Evolutionary conservation across 2,797 vertebrate genomes (phyloP).

Genomic region (Pangasius mekongensis): DNA sequence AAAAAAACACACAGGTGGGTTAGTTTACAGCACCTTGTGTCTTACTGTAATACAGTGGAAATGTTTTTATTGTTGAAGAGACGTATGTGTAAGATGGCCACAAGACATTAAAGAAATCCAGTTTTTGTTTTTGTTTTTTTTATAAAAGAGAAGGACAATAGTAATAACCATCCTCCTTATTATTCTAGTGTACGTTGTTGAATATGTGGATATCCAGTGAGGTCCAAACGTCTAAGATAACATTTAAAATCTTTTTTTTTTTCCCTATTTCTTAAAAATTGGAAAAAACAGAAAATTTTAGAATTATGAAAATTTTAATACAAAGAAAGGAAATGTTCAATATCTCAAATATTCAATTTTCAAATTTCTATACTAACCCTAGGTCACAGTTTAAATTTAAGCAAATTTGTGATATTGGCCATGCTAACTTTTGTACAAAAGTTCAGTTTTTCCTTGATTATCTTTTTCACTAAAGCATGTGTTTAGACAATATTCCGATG

Average conservation of each 20-base stretch:
- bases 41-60: neutral
- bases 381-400: neutral
- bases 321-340: neutral
- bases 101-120: neutral
- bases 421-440: neutral
- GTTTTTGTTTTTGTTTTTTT: no score
- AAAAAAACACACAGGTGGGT: constrained; percentile 25
- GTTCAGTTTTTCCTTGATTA: no score
- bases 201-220: neutral
- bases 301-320: neutral
- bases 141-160: neutral
- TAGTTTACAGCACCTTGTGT: neutral
- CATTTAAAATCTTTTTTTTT: neutral
- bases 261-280: neutral
- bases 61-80: neutral
- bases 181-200: neutral
- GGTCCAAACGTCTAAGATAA: neutral
- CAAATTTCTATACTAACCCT: neutral
- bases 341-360: neutral
- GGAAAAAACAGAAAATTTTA: neutral
- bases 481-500: no score
- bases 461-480: no score
- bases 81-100: neutral
- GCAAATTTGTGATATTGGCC: neutral
- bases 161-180: neutral